Percentiles rank a stretch among this genome's conserved stretches.
Conservation (phyloP, 2,888 invertebrate genomes). For the Pachliopta kotzebuea region DNA sequence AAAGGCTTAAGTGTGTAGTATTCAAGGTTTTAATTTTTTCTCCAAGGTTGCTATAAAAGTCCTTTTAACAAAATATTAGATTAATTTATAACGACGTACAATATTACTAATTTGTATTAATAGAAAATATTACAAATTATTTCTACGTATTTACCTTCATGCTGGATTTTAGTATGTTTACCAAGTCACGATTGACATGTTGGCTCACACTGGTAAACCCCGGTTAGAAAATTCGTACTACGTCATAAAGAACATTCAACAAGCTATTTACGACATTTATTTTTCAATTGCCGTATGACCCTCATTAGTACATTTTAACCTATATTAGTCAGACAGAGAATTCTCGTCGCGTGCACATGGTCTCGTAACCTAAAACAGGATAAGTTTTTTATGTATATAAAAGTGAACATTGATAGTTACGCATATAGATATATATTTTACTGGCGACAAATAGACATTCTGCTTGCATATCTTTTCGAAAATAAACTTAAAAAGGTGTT, state of each 20-base stretch:
- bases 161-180: neutral
- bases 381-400: neutral
- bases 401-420: neutral
- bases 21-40: too few species aligned
- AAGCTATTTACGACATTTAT: neutral
- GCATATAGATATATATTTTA: too few species aligned
- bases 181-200: slow-evolving; percentile 3
- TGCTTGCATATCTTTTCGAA: too few species aligned
- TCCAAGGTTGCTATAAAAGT: too few species aligned
- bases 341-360: neutral
- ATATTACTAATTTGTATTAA: neutral
- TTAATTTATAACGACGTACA: too few species aligned
- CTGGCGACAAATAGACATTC: too few species aligned
- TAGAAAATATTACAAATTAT: neutral
- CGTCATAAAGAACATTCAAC: neutral
- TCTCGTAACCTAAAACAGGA: neutral
- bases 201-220: slow-evolving; percentile 4
- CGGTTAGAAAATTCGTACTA: neutral
- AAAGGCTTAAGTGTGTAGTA: too few species aligned
- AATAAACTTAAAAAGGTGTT: too few species aligned
- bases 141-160: neutral
- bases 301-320: neutral
- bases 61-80: too few species aligned
- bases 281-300: neutral
- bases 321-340: slow-evolving; percentile 1